Evolutionary conservation across 2,113 vertebrate genomes (phyloP), one percentile per base, ranked within the genome.

Genomic region (Lepisosteus oculatus): DNA sequence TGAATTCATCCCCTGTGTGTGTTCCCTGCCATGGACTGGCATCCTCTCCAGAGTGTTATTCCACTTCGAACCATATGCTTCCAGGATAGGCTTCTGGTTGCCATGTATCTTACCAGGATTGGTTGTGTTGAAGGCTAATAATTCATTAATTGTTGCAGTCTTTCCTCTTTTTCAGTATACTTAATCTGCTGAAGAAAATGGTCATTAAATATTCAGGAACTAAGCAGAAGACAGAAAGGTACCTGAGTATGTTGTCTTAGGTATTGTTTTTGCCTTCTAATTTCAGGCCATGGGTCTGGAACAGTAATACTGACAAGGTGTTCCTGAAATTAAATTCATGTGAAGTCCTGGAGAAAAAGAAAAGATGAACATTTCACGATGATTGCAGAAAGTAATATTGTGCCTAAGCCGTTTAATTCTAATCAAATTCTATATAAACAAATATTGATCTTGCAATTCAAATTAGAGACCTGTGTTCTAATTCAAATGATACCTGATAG

Each of bases 321-420:
- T 61, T 47, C 43, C 67, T 69, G 67, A 69, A 74, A 74, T 74
- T 68, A 69, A 62, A 64, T 69, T 74, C 67, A 69, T 74, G 68
- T 74, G 61, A 43, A 14, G 61, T 43, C 55, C 51, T 74, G 72
- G 62, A 63, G 62, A 70, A 14, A 57, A 43, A 54, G 15, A 17
- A 54, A 54, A 55, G 17, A 44, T 65, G 29, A 67, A 70, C 8
- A 59, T 56, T 45, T 55, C 61, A 64, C 57, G 62, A 47, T 74
- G 61, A 6, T 59, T 63, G 29, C 61, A 62, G 64, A 64, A 55
- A 65, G 43, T 44, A 70, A 70, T 14, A 61, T 42, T 65, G 59
- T 61, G 69, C 69, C 54, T 29, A 29, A 1, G 29, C 29, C 29
- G 2, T 29, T 29, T 29, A 43, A 67, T 44, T 15, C 47, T 69